These are phyloP conservation scores for Hiodon tergisus DNA, from an alignment of 2,113 vertebrate genomes.

Conservation along the genomic window DNA sequence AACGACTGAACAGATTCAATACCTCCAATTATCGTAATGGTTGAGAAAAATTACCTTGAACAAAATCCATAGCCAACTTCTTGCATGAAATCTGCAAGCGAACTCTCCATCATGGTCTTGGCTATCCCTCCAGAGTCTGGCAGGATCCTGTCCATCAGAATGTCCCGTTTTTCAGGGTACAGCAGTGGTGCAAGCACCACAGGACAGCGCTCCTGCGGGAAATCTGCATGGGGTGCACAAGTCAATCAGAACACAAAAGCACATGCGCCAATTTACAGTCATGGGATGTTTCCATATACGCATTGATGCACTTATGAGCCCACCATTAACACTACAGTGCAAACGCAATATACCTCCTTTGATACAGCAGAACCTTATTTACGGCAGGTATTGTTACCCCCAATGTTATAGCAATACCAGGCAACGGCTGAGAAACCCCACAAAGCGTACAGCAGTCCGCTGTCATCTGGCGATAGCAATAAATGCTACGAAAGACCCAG, in stretches of 20 bases:
- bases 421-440: no score
- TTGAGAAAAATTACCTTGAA: conserved; percentile 68
- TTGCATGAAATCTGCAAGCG: conserved; percentile 97
- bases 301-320: not conserved
- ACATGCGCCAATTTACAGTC: not conserved
- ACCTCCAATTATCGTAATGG: not conserved
- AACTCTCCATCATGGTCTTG: conserved; percentile 99
- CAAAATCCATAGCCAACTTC: conserved; percentile 99
- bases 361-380: no score
- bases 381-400: no score
- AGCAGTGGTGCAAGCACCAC: conserved; percentile 99
- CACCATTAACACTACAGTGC: not conserved
- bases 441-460: no score
- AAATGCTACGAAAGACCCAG: no score
- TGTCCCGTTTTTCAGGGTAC: conserved; percentile 99
- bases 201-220: conserved; percentile 96
- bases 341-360: not conserved
- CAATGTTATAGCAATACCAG: no score
- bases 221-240: conserved; percentile 69
- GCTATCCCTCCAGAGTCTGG: conserved; percentile 98
- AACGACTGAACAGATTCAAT: not conserved
- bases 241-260: not conserved
- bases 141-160: conserved; percentile 99
- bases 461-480: no score
- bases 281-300: not conserved